phyloP scores from a whole-genome alignment of 2,797 vertebrate genomes.

The Dendrocincla tyrannina region DNA sequence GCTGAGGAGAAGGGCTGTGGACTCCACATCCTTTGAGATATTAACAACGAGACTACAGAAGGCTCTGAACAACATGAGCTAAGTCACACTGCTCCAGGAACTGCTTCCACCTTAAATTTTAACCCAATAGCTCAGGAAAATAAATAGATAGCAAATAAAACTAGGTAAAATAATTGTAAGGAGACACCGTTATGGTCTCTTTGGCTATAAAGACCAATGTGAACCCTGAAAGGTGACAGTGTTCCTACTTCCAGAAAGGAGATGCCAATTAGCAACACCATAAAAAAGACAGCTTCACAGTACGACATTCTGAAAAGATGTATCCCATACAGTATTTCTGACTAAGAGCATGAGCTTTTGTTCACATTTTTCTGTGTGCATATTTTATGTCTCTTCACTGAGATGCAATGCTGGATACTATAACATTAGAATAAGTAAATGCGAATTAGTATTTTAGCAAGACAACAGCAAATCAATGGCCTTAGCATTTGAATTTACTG shows the following conservation, averaged over 20 bases:
- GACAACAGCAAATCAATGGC: not conserved
- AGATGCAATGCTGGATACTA: not conserved
- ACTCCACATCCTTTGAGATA: not conserved
- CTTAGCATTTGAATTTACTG: not conserved
- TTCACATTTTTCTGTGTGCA: not conserved
- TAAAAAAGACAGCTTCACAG: not conserved
- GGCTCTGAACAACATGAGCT: not conserved
- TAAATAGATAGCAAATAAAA: not conserved
- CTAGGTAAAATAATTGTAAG: not conserved
- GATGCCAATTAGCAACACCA: not conserved
- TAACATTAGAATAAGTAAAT: not conserved
- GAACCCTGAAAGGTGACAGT: not conserved
- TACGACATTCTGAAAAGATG: not conserved
- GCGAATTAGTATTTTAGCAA: not conserved
- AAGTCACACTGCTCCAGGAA: not conserved
- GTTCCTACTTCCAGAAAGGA: not conserved
- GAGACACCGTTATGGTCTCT: not conserved
- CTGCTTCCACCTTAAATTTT: not conserved
- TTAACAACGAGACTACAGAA: not conserved
- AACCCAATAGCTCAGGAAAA: not conserved
- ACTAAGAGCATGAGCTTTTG: not conserved
- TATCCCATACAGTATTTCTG: not conserved
- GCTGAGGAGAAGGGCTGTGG: not conserved
- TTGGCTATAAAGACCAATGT: not conserved
- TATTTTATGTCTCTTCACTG: not conserved